Base-by-base conservation (phyloP, 2,113 vertebrate genomes). In the Pollachius pollachius region DNA sequence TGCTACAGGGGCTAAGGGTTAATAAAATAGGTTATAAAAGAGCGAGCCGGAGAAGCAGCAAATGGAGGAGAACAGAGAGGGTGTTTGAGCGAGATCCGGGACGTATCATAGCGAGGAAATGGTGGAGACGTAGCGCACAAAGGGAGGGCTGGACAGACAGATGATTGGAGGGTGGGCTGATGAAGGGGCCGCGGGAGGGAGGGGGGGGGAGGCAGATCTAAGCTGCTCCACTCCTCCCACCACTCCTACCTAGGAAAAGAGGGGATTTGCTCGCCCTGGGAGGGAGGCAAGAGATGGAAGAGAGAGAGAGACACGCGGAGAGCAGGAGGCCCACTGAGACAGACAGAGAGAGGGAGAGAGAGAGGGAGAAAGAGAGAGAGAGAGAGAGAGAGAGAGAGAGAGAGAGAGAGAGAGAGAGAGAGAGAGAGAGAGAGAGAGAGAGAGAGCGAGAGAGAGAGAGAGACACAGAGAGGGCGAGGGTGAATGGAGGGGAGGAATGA, bases 261-360 rank as follows among this genome's bases (percentile, higher is more conserved):
- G 75, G 90, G 90, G 90, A 91, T 91, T 91, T 91, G 84, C 80
- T 81, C 89, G 83, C 90, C 82, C 79, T 86, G 11, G 86, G 89
- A 86, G 88, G 87, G 82, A 82, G 71, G 79, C 72, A 48, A 80
- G 68, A 75, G 81, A 83, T 59, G 78, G 54, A 57, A 68, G 62
- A 77, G 62, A 68, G 62, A 78, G 57, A 12, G 18, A 19, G 5
- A 3, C 17, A 30, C 16, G 30, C 17, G n/a, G 25, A 5, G 27
- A 67, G 67, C 25, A 61, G 59, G 34, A 54, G 70, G 69, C 65
- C 52, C 52, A 54, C 52, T 54, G 52, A 54, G 52, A 54, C 52
- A n/a, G 81, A 83, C 60, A 81, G 77, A 81, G 79, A 72, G 30
- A 52, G 80, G 69, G 78, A 75, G 68, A 71, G 80, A 76, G 82